Conservation (phyloP, 2,888 invertebrate species). For the Falcaria lacertinaria region DNA sequence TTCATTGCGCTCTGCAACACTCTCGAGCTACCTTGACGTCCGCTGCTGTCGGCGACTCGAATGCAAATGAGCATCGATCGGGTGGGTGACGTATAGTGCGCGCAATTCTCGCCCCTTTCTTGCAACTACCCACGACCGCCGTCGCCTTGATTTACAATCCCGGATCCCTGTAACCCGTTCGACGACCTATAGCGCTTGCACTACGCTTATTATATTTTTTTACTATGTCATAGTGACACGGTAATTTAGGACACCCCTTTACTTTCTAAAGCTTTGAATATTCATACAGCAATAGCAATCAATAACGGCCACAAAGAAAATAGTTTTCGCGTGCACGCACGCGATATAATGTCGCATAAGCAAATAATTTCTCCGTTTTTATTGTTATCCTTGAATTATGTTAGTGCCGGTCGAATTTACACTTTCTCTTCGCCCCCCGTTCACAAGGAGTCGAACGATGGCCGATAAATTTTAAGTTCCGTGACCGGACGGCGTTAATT, state of each 20-base stretch:
- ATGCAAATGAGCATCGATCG: slow-evolving; percentile 78
- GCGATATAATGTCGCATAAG: slow-evolving; percentile 76
- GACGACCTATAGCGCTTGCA: slow-evolving; percentile 60
- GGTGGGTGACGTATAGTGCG: slow-evolving; percentile 66
- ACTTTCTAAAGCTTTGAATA: slow-evolving; percentile 76
- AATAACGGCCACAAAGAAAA: slow-evolving; percentile 74
- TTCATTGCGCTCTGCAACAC: slow-evolving; percentile 63
- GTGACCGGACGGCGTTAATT: slow-evolving; percentile 73
- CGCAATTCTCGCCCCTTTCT: slow-evolving; percentile 76
- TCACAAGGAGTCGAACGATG: slow-evolving; percentile 49
- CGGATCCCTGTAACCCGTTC: slow-evolving; percentile 67
- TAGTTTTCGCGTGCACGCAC: slow-evolving; percentile 78
- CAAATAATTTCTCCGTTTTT: slow-evolving; percentile 74
- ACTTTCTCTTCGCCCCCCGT: slow-evolving; percentile 33
- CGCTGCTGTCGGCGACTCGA: slow-evolving; percentile 58
- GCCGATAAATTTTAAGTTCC: slow-evolving; percentile 66
- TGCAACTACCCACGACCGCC: slow-evolving; percentile 72
- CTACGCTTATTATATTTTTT: slow-evolving; percentile 55
- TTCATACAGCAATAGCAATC: slow-evolving; percentile 77
- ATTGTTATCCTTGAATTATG: slow-evolving; percentile 60
- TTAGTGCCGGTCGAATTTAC: slow-evolving; percentile 54
- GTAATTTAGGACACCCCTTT: slow-evolving; percentile 75
- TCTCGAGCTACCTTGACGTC: slow-evolving; percentile 73
- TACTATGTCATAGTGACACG: slow-evolving; percentile 74
- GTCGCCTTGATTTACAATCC: slow-evolving; percentile 75